These are phyloP conservation scores for Ligdia adustata DNA, from an alignment of 2,888 invertebrate species.

Conservation along the genomic window DNA sequence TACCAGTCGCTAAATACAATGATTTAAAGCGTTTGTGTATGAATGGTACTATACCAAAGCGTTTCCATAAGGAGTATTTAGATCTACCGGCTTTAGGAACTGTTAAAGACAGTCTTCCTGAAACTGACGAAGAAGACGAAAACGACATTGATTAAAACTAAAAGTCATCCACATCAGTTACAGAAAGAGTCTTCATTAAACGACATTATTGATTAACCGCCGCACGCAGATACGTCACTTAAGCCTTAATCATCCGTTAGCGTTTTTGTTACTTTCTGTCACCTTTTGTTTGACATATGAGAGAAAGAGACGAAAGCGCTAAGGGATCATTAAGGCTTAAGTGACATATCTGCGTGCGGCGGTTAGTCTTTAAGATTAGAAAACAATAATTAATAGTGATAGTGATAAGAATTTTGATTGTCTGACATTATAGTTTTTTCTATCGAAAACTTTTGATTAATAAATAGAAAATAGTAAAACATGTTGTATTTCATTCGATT, in stretches of 20 bases:
- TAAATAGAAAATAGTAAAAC: too few species aligned
- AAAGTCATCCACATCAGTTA: not conserved
- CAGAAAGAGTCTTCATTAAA: not conserved
- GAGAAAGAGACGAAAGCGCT: too few species aligned
- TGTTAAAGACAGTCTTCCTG: slow-evolving; percentile 8
- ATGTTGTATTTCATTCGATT: too few species aligned
- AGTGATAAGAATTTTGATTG: not conserved
- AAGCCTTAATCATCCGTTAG: too few species aligned
- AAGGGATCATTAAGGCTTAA: too few species aligned
- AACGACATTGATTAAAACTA: slow-evolving; percentile 5
- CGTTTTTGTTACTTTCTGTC: too few species aligned
- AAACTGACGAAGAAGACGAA: not conserved
- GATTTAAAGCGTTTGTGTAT: slow-evolving; percentile 25
- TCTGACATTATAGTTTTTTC: not conserved
- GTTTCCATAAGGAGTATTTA: slow-evolving; percentile 8
- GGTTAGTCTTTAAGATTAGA: too few species aligned
- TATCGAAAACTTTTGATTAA: not conserved
- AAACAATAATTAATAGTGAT: not conserved
- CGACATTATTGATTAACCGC: too few species aligned
- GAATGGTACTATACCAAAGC: not conserved
- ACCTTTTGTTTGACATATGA: too few species aligned
- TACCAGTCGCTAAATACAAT: slow-evolving; percentile 2
- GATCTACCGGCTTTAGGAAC: slow-evolving; percentile 13
- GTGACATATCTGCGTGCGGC: too few species aligned
- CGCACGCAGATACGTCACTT: too few species aligned